phyloP scores from a whole-genome alignment of 2,113 vertebrate genomes.

The Mystacornis crossleyi region DNA sequence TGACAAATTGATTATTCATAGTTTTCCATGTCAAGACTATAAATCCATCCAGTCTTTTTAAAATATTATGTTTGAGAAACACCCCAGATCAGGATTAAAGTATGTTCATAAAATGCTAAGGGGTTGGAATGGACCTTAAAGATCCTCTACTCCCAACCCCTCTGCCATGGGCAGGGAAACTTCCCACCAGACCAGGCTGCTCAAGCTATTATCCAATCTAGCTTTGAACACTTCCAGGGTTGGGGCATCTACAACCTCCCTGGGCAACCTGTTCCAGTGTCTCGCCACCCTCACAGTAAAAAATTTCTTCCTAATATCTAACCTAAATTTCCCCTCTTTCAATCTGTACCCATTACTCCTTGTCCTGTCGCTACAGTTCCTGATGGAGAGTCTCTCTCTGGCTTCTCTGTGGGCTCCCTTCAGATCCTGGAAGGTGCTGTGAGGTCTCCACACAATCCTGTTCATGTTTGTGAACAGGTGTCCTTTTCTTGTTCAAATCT shows the following conservation, averaged over 20 bases:
- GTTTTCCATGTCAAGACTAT: not conserved
- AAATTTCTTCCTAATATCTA: not conserved
- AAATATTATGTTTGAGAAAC: not conserved
- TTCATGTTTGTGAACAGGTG: accelerated
- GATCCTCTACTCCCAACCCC: not conserved
- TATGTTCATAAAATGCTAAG: not conserved
- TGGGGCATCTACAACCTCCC: not conserved
- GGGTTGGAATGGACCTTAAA: not conserved
- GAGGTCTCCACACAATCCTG: not conserved
- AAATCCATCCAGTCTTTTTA: not conserved
- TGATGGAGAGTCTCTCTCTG: not conserved
- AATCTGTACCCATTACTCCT: not conserved
- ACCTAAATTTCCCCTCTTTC: not conserved
- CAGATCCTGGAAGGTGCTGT: not conserved
- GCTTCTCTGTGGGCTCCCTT: not conserved
- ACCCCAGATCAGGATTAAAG: not conserved
- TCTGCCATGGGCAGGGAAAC: not conserved
- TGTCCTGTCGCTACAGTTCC: not conserved
- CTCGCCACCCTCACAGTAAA: not conserved
- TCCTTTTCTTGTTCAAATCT: not conserved
- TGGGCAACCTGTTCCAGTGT: not conserved
- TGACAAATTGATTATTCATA: not conserved
- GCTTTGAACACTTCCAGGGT: not conserved
- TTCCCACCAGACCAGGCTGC: not conserved
- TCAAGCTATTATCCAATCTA: not conserved